phyloP scores from a whole-genome alignment of 2,888 invertebrate species.

The Muschampia plurimacula region DNA sequence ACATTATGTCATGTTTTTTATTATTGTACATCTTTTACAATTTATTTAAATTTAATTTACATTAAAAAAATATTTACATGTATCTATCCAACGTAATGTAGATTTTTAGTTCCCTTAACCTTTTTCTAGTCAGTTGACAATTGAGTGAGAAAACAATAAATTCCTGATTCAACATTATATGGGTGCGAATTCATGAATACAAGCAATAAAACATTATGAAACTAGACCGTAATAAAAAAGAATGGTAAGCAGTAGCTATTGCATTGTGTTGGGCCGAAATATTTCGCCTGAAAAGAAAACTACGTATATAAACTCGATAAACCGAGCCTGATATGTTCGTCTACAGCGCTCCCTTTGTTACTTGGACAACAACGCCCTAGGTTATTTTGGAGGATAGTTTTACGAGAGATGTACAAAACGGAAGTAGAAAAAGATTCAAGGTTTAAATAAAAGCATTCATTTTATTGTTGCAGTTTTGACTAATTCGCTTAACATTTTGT shows the following conservation, averaged over 20 bases:
- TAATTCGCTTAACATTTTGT: not conserved
- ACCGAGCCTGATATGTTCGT: conserved; percentile 61
- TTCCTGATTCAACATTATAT: not conserved
- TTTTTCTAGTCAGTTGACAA: not conserved
- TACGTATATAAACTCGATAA: conserved; percentile 45
- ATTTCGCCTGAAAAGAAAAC: conserved; percentile 41
- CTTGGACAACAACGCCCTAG: conserved; percentile 54
- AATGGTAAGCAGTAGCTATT: conserved; percentile 38
- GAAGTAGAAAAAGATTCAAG: not conserved
- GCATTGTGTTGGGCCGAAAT: conserved; percentile 31
- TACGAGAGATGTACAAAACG: conserved; percentile 15
- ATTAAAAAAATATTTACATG: not conserved
- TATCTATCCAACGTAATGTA: not conserved
- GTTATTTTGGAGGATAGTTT: conserved; percentile 48
- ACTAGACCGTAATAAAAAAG: conserved; percentile 37
- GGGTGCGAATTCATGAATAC: conserved; percentile 12
- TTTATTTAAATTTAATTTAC: not conserved
- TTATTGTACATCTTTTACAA: not conserved
- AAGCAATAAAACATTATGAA: conserved; percentile 37
- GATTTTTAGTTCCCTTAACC: not conserved
- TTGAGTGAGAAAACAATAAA: conserved; percentile 1
- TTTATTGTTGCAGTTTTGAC: not conserved
- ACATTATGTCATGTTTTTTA: not conserved
- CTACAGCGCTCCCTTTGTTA: conserved; percentile 66
- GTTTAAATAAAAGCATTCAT: not conserved